Base-by-base conservation (phyloP, 2,888 invertebrate genomes). In the Eupeodes latifasciatus region DNA sequence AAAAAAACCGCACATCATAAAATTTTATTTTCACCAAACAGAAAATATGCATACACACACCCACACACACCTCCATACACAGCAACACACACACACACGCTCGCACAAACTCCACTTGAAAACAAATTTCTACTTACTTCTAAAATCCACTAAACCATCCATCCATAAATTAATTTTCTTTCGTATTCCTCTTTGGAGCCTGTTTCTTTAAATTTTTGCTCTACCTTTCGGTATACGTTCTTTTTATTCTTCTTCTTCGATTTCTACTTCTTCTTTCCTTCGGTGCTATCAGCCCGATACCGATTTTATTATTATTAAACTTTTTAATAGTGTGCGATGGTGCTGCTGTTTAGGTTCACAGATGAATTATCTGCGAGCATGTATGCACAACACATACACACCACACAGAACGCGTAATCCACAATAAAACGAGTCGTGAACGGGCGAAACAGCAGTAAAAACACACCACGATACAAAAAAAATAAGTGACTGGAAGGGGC, bases 361-460 rank as follows among this genome's bases (percentile, higher is more conserved):
- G 76, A 83, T 83, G 72, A 61, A 87, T 61, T 64, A 71, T 87
- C 75, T 83, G 83, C 53, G 81, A 88, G 88, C 69, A 75, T 80
- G 72, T 75, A 76, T 57, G 76, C 55, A 76, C 19, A 61, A 75
- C 34, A 75, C 76, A 81, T 62, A 81, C 81, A 88, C 75, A 85
- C 84, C 84, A 55, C 85, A 88, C 88, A 85, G 85, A 84, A 81
- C 88, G 88, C 88, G 88, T 85, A 88, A 86, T 85, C 86, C 89
- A 90, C 77, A 83, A 76, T n/a, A 89, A 78, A 84, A 57, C 80
- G 85, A 83, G 66, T 71, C 75, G 71, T 71, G 81, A 84, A 81
- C 84, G 66, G 47, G 53, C 12, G 55, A 55, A 71, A 71, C 71
- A 71, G 34, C 71, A 71, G 12, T 19, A 40, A 55, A 55, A 40